phyloP scores from a whole-genome alignment of 2,113 vertebrate genomes.

The Loxodonta africana region DNA sequence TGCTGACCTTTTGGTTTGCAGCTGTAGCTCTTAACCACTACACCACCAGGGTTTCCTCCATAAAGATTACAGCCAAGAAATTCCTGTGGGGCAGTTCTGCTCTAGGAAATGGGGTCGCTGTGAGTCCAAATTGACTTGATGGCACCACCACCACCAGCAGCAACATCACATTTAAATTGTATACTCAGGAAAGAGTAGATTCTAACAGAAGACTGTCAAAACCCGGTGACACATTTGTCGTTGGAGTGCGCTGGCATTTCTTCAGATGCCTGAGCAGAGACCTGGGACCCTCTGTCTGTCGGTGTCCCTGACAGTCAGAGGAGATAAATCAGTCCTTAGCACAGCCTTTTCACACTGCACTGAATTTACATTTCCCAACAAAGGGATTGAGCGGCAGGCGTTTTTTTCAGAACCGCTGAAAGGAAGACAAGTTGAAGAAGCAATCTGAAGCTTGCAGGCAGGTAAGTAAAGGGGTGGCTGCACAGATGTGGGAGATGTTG shows the following conservation, averaged over 20 bases:
- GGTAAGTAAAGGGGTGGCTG: background rate
- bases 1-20: too few species aligned
- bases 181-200: background rate
- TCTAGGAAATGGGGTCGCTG: background rate
- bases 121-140: background rate
- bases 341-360: background rate
- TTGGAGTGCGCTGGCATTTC: background rate
- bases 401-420: conserved; percentile 31
- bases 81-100: too few species aligned
- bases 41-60: too few species aligned
- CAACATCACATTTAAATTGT: background rate
- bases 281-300: background rate
- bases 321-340: background rate
- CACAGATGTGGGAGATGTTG: background rate
- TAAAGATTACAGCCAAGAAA: too few species aligned
- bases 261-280: background rate
- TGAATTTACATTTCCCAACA: conserved; percentile 43
- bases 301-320: conserved; percentile 6
- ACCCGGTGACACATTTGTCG: background rate
- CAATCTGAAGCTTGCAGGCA: background rate
- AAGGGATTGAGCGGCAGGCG: background rate
- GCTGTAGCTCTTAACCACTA: too few species aligned
- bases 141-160: background rate
- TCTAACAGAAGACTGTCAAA: conserved; percentile 50
- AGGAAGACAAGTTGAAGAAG: conserved; percentile 46